Percentiles rank a stretch among this genome's conserved stretches.
Evolutionary conservation across 2,888 invertebrate species (phyloP).

Genomic region (Ormyrus rosae): DNA sequence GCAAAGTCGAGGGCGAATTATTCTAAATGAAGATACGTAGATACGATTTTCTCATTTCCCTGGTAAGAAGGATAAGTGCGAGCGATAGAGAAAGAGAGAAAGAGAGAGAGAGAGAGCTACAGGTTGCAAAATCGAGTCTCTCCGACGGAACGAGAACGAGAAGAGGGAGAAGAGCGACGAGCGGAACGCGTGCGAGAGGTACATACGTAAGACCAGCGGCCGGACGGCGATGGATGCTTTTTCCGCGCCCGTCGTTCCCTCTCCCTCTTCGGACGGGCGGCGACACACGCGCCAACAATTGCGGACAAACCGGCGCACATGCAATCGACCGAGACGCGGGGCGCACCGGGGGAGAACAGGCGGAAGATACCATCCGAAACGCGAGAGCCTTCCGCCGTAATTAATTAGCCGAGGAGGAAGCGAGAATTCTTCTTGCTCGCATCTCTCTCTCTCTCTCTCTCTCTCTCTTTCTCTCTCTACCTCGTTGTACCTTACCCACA

Average conservation of each 20-base stretch:
- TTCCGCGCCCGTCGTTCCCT: not conserved
- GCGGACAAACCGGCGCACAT: not conserved
- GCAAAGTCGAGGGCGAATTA: not conserved
- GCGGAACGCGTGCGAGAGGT: not conserved
- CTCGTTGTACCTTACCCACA: not conserved
- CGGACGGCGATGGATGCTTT: constrained; percentile 29
- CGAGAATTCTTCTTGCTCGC: not conserved
- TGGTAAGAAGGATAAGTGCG: not conserved
- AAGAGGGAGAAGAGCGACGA: not conserved
- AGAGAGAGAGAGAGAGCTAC: not conserved
- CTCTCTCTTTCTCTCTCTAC: not conserved
- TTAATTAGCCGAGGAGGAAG: not conserved
- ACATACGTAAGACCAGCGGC: not conserved
- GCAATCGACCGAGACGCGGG: not conserved
- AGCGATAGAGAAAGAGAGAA: not conserved
- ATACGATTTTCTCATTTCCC: constrained; percentile 2
- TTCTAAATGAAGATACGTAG: constrained; percentile 3
- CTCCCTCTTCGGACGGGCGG: not conserved
- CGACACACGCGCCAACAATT: not conserved
- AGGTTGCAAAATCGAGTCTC: not conserved
- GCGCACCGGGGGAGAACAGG: not conserved
- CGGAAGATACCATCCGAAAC: constrained; percentile 2
- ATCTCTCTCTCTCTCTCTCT: not conserved
- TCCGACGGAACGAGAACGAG: not conserved
- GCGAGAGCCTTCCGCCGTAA: not conserved